Percentiles rank a stretch among this genome's conserved stretches.
Evolutionary conservation across 2,113 vertebrate genomes (phyloP).

Genomic region (Malaclemys terrapin): DNA sequence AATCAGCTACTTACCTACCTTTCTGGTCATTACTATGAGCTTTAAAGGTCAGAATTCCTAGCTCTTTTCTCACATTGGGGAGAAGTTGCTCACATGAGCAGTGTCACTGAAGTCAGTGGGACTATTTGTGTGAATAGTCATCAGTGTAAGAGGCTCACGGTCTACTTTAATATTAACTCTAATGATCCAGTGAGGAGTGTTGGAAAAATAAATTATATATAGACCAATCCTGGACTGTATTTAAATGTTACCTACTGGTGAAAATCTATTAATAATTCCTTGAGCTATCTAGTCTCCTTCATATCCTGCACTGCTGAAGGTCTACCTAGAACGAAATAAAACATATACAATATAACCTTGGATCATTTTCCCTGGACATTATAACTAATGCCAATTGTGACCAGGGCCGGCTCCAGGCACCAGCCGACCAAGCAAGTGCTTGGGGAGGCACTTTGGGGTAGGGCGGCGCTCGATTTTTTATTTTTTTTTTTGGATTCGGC

Average conservation of each 20-base stretch:
- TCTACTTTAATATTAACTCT: background rate
- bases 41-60: background rate
- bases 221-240: rapidly evolving
- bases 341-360: background rate
- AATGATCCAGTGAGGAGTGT: background rate
- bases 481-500: no score
- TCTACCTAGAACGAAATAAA: background rate
- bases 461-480: no score
- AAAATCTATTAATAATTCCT: background rate
- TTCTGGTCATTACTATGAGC: background rate
- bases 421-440: no score
- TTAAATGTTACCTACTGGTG: background rate
- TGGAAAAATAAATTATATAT: background rate
- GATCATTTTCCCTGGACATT: rapidly evolving
- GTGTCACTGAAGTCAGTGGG: background rate
- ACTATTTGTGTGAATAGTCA: background rate
- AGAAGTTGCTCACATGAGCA: background rate
- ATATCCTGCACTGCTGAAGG: background rate
- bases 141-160: no score
- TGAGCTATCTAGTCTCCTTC: background rate
- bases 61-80: background rate
- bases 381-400: no score
- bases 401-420: no score
- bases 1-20: background rate
- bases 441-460: no score